These are phyloP conservation scores for Diorhabda elongata DNA, from an alignment of 1,140 invertebrate genomes.

Conservation along the genomic window DNA sequence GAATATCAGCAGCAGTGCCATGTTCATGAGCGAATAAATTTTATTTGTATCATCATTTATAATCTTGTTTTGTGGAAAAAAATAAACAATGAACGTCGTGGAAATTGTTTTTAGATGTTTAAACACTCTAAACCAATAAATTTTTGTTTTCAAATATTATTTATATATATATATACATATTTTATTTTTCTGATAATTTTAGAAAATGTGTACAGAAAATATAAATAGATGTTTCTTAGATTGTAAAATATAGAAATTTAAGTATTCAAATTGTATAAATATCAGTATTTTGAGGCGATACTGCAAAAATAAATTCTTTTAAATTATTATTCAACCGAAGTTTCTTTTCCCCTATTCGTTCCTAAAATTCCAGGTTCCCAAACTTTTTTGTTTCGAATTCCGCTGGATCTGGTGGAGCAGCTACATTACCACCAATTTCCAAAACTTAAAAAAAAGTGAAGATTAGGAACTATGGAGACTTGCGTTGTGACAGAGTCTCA, in stretches of 20 bases:
- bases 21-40: too few relatives aligned
- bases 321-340: constrained; percentile 18
- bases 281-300: constrained; percentile 31
- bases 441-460: too few relatives aligned
- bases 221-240: constrained; percentile 15
- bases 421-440: too few relatives aligned
- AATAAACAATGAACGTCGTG: too few relatives aligned
- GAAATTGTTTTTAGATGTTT: too few relatives aligned
- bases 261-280: constrained; percentile 23
- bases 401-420: too few relatives aligned
- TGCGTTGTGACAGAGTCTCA: too few relatives aligned
- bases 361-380: background rate
- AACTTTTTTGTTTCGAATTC: too few relatives aligned
- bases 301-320: constrained; percentile 31
- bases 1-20: too few relatives aligned
- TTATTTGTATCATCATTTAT: too few relatives aligned
- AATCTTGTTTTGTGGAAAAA: too few relatives aligned
- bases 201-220: constrained; percentile 28
- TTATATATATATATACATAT: constrained; percentile 19
- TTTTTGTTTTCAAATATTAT: constrained; percentile 18
- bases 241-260: constrained; percentile 16
- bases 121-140: background rate
- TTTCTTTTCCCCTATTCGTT: constrained; percentile 4
- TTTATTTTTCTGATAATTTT: constrained; percentile 31
- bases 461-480: too few relatives aligned